Conservation (phyloP, 2,888 invertebrate species). For the Amblyjoppa proteus region DNA sequence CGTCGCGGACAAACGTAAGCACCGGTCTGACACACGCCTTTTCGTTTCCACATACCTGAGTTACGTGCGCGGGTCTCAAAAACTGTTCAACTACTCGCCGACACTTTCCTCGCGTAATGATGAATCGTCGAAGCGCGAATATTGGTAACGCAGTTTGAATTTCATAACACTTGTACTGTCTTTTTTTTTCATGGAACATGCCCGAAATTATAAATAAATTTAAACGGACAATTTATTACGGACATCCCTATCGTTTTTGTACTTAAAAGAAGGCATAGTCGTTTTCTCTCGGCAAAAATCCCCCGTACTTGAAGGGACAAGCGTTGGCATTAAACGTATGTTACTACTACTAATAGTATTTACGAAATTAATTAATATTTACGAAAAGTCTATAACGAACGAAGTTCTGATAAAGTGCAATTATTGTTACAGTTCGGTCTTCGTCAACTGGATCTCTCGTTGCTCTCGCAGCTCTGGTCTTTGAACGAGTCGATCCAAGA, state of each 20-base stretch:
- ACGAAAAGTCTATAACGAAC: not conserved
- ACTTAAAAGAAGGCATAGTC: too few species aligned
- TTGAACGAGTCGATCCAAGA: slow-evolving; percentile 97
- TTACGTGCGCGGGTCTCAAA: not conserved
- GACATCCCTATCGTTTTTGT: too few species aligned
- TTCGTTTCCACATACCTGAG: not conserved
- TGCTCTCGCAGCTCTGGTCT: slow-evolving; percentile 96
- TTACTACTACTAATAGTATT: too few species aligned
- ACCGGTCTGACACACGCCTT: not conserved
- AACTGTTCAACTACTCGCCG: not conserved
- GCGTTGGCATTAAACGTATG: too few species aligned
- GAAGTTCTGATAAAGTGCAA: not conserved
- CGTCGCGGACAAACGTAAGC: slow-evolving; percentile 11
- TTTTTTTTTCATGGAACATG: not conserved
- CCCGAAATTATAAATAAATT: not conserved
- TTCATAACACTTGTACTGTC: not conserved
- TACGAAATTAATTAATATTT: not conserved
- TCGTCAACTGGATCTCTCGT: slow-evolving; percentile 94
- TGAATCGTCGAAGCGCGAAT: not conserved
- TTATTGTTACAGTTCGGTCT: slow-evolving; percentile 91
- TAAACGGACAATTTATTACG: not conserved
- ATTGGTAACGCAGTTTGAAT: not conserved
- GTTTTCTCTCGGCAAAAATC: too few species aligned
- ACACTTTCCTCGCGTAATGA: not conserved
- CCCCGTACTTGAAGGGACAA: too few species aligned